Base-by-base conservation (phyloP, 2,888 invertebrate species). In the Caenorhabditis sp. region DNA sequence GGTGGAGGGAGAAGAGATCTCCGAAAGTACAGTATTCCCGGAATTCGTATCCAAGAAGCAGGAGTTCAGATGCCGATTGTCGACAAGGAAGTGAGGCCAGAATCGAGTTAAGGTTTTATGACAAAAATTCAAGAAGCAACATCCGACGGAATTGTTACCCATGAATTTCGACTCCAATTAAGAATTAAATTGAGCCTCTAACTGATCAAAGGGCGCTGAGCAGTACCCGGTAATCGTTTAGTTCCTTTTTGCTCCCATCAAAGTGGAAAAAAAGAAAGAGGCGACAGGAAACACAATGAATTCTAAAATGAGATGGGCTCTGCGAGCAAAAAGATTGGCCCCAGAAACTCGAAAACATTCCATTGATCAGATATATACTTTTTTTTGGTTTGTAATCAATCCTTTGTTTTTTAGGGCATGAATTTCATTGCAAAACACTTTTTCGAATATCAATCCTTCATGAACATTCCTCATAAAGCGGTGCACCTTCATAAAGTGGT, bases 341-440 rank as follows among this genome's bases (percentile, higher is more conserved):
- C 54, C 58, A 66, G 54, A 80, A 22, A 51, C 70, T 63, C 75
- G 31, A 69, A 68, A 84, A 70, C 69, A 70, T 69, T 70, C 64
- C 79, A 70, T 26, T 63, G 7, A 31, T 58, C 59, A 24, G 47
- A 26, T 19, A 41, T 12, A 61, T 24, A 41, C 24, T 24, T 14
- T 8, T 2, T 28, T 28, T 10, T 28, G 22, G 22, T 51, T 38
- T 41, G 38, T 10, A 38, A 10, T 54, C 47, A 16, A 28, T 74
- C 22, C 59, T 38, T 24, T n/a, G n/a, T n/a, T 54, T 80, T 88
- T 84, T 81, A 90, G 90, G 90, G 89, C 31, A 91, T 91, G 91
- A 91, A 91, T 70, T 90, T 90, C 88, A 88, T 91, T 70, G 91
- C 91, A 8, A 91, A 91, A 75, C 91, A 92, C 80, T 92, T 92